Conservation (phyloP, 1,140 invertebrate genomes). For the Drosophila subobscura region DNA sequence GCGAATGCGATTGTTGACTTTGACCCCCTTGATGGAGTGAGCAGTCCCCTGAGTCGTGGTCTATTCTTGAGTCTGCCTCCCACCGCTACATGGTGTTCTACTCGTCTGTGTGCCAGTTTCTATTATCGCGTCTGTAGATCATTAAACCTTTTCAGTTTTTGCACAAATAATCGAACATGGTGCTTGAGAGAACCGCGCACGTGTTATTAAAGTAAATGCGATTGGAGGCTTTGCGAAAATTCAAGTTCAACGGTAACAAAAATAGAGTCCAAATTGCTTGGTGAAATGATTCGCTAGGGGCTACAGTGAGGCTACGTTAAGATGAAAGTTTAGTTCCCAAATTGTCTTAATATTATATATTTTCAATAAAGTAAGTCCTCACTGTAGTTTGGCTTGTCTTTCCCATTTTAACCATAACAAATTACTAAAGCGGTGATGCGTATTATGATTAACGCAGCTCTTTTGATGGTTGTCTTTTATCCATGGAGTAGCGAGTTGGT, state of each 20-base stretch:
- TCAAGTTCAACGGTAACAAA: conserved; percentile 44
- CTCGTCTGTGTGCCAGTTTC: conserved; percentile 44
- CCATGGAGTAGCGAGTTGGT: background rate
- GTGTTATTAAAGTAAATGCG: conserved; percentile 42
- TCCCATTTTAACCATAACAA: too few relatives aligned
- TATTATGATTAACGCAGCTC: background rate
- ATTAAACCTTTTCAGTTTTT: conserved; percentile 24
- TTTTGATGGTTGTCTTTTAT: background rate
- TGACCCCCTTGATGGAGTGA: conserved; percentile 64
- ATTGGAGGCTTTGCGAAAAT: conserved; percentile 33
- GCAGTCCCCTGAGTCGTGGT: conserved; percentile 38
- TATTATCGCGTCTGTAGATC: conserved; percentile 23
- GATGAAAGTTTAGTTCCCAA: too few relatives aligned
- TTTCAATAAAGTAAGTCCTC: background rate
- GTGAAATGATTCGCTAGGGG: background rate
- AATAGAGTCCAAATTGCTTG: conserved; percentile 34
- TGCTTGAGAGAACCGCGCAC: conserved; percentile 37
- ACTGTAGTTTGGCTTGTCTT: background rate
- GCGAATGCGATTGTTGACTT: conserved; percentile 73
- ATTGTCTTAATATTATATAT: background rate
- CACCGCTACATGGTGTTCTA: conserved; percentile 38
- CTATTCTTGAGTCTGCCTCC: conserved; percentile 46
- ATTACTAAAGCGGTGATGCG: background rate
- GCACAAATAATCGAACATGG: conserved; percentile 45
- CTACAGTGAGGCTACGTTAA: too few relatives aligned